Conservation (phyloP, 2,888 invertebrate species). For the Phanerotoma sp. region DNA sequence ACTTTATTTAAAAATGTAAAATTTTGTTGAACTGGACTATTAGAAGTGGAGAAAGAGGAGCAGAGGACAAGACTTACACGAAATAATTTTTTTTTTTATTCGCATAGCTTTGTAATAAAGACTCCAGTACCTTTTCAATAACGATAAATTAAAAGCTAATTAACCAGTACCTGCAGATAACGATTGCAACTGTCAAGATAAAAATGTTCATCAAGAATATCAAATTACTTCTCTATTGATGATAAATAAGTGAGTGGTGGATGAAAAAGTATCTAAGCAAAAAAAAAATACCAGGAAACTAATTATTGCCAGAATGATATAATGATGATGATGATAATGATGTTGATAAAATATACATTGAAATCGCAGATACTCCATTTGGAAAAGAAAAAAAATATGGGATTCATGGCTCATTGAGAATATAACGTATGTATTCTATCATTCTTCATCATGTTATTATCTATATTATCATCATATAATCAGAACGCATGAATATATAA, state of each 20-base stretch:
- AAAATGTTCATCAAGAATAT: not conserved
- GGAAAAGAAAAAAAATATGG: too few relatives aligned
- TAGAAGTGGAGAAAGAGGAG: not conserved
- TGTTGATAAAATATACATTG: too few relatives aligned
- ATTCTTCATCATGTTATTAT: slow-evolving; percentile 8
- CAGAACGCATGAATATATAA: slow-evolving; percentile 5
- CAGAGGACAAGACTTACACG: slow-evolving; percentile 9
- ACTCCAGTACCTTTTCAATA: slow-evolving; percentile 12
- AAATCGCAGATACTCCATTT: too few relatives aligned
- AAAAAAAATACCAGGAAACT: too few relatives aligned
- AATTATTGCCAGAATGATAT: too few relatives aligned
- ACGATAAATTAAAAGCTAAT: slow-evolving; percentile 1
- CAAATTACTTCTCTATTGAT: not conserved
- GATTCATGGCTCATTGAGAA: slow-evolving; percentile 17
- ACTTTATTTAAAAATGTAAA: too few relatives aligned
- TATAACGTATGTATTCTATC: slow-evolving; percentile 15
- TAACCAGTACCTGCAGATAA: slow-evolving; percentile 22
- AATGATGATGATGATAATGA: not conserved
- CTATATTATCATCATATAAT: not conserved
- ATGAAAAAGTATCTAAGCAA: too few relatives aligned
- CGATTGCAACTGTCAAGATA: not conserved
- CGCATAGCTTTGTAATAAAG: slow-evolving; percentile 5
- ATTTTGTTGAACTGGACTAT: too few relatives aligned
- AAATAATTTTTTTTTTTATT: slow-evolving; percentile 1
- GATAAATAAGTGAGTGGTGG: too few relatives aligned